Evolutionary conservation across 2,888 invertebrate genomes (phyloP).

Genomic region (Eristalinus sepulchralis): DNA sequence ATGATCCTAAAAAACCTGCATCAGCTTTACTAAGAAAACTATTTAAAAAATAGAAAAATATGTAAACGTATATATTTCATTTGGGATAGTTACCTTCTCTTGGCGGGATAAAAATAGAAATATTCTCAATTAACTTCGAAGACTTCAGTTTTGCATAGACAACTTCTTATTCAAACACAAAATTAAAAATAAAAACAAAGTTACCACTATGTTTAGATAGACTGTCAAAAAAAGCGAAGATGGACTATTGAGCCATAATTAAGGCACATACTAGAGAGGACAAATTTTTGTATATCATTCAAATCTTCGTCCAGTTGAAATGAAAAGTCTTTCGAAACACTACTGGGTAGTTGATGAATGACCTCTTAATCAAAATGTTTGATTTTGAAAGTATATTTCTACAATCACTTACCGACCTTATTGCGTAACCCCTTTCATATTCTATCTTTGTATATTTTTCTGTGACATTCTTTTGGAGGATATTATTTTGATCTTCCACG

Average conservation of each 20-base stretch:
- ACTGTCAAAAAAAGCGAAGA: background rate
- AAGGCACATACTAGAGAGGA: conserved; percentile 39
- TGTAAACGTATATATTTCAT: no score
- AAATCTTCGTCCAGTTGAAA: conserved; percentile 4
- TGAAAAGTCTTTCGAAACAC: background rate
- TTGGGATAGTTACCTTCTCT: no score
- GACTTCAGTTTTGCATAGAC: no score
- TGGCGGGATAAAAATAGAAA: no score
- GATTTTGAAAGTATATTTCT: background rate
- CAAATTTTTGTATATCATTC: conserved; percentile 14
- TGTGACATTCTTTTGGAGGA: conserved; percentile 24
- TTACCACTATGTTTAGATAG: no score
- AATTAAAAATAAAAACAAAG: no score
- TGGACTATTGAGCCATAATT: conserved; percentile 36
- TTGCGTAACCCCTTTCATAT: background rate
- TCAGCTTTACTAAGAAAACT: no score
- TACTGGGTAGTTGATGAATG: background rate
- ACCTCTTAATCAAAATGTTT: background rate
- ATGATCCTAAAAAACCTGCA: no score
- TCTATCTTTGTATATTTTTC: background rate
- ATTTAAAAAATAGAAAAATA: no score
- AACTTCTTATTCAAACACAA: no score
- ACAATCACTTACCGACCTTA: background rate
- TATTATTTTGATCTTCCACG: background rate
- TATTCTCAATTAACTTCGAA: no score